Evolutionary conservation across 2,113 vertebrate genomes (phyloP).

Genomic region (Thomomys bottae): DNA sequence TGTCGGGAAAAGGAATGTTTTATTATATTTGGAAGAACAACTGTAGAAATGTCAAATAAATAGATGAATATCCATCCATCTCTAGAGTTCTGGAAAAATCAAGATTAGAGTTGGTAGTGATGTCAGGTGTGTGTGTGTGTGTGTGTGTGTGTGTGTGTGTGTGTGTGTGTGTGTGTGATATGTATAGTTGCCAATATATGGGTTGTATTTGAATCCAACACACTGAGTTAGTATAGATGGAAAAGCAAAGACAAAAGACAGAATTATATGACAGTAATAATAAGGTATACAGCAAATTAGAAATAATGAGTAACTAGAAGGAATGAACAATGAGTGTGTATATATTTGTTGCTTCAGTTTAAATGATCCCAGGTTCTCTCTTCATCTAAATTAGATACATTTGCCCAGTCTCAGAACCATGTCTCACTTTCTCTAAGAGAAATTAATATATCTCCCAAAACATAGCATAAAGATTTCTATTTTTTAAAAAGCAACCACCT

Average conservation of each 20-base stretch:
- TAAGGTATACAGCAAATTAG: background rate
- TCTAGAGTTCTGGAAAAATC: background rate
- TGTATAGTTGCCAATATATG: background rate
- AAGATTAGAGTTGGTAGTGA: background rate
- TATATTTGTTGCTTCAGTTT: background rate
- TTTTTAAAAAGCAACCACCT: no score
- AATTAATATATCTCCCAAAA: background rate
- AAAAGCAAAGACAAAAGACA: conserved; percentile 24
- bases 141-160: no score
- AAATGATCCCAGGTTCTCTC: background rate
- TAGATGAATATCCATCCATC: background rate
- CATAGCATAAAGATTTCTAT: background rate
- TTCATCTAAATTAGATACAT: background rate
- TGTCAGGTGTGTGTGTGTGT: no score
- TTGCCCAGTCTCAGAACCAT: background rate
- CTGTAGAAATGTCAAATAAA: background rate
- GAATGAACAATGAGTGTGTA: background rate
- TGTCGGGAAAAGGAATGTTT: background rate
- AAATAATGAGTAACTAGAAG: background rate
- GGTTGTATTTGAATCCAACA: background rate
- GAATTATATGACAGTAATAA: background rate
- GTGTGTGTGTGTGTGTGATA: background rate
- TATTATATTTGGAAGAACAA: background rate
- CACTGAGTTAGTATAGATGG: background rate
- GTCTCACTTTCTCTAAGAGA: background rate